Evolutionary conservation across 2,888 invertebrate genomes (phyloP), one percentile per base, ranked within the genome.

Genomic region (Nemotelus nigrinus): DNA sequence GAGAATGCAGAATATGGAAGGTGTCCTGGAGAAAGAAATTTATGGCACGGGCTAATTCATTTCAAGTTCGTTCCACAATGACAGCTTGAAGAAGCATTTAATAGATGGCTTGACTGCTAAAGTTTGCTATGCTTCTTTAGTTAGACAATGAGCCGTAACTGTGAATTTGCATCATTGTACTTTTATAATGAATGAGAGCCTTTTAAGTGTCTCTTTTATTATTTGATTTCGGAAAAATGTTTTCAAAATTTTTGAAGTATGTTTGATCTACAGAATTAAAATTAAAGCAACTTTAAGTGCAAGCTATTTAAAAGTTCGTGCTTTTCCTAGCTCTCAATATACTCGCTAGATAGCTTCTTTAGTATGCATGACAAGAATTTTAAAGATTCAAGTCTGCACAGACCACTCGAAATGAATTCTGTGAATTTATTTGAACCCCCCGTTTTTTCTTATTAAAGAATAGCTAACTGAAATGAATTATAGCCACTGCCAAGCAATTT

Each of bases 401-500:
- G 25, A 25, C 25, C 25, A 25, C 25, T 25, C 25, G 25, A 25
- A 25, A 25, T 25, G 25, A 25, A 25, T 25, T 25, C 25, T 25
- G 25, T 25, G 25, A 25, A 25, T 25, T 25, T 25, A 25, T 25
- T 25, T 25, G 25, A 25, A 25, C 25, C 25, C 25, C 25, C 25
- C 25, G 0, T 25, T 1, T 25, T 25, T 25, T 25, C 25, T 25
- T 25, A 25, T 25, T 25, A 25, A 25, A 25, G 25, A 25, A 25
- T 5, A n/a, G 63, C 63, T 43, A 63, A 63, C 63, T 50, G 53
- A 68, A 68, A 50, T 68, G 68, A 68, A 68, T 50, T 50, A 68
- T 39, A 53, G 44, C 39, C 53, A 68, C 48, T 41, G 68, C 43
- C 55, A 78, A 39, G 74, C 78, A 48, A 78, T 79, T 78, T 79